A percentile compares a stretch with the other conserved stretches of the same genome.
These are phyloP conservation scores for Digitonthophagus gazella DNA, from an alignment of 2,888 invertebrate genomes.

Conservation along the genomic window DNA sequence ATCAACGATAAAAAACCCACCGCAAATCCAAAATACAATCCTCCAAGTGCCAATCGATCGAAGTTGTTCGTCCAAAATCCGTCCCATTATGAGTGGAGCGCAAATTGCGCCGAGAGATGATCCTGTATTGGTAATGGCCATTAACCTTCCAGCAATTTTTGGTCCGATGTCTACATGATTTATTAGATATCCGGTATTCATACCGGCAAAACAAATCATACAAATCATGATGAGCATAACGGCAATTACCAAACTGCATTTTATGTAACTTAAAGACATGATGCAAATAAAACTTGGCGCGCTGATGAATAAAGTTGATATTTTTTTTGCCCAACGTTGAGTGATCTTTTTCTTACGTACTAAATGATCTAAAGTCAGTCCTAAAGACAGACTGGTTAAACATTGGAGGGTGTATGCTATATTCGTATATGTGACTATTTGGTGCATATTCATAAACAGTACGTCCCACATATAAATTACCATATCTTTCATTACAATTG, in stretches of 20 bases:
- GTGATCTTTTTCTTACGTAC: not conserved
- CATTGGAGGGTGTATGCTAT: not conserved
- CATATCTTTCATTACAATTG: not conserved
- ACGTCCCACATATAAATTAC: conserved; percentile 2
- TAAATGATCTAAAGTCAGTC: not conserved
- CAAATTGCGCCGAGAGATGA: not conserved
- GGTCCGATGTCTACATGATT: conserved; percentile 5
- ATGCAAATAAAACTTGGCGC: conserved; percentile 5
- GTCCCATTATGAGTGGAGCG: not conserved
- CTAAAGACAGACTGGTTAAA: not conserved
- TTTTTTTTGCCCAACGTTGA: conserved; percentile 13
- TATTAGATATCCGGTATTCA: not conserved
- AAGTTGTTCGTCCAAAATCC: not conserved
- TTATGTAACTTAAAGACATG: not conserved
- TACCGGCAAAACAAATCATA: not conserved
- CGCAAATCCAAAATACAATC: conserved; percentile 1
- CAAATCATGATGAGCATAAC: not conserved
- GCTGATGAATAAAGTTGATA: not conserved
- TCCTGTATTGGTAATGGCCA: conserved; percentile 4
- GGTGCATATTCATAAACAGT: not conserved
- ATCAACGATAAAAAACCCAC: not conserved
- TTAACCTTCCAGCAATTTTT: conserved; percentile 2
- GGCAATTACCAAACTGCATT: not conserved
- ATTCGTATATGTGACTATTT: not conserved
- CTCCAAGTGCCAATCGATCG: conserved; percentile 1